Conservation (phyloP, 2,797 vertebrate species). For the Pipistrellus nathusii region DNA sequence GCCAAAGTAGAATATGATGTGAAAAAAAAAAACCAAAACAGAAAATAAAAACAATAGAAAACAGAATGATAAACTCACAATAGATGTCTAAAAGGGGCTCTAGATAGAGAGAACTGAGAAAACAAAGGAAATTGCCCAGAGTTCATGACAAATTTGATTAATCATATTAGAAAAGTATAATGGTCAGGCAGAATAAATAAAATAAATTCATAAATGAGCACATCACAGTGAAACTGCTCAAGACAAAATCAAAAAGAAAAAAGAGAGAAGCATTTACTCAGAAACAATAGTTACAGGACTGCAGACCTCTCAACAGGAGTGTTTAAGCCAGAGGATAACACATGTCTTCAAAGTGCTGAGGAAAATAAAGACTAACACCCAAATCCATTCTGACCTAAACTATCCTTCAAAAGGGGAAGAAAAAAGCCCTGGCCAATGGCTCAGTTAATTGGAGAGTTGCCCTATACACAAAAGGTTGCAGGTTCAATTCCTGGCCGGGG, state of each 20-base stretch:
- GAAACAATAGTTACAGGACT: not conserved
- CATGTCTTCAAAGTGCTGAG: not conserved
- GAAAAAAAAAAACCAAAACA: not conserved
- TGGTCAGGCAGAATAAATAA: not conserved
- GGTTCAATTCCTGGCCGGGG: not conserved
- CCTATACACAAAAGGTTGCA: not conserved
- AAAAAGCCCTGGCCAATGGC: not conserved
- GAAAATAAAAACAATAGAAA: not conserved
- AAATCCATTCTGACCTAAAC: not conserved
- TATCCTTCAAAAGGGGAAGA: not conserved
- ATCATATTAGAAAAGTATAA: constrained; percentile 25
- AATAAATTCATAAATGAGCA: constrained; percentile 3
- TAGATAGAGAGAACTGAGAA: not conserved
- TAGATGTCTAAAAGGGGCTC: not conserved
- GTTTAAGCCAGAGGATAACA: not conserved
- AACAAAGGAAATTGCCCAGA: not conserved
- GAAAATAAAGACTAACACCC: not conserved
- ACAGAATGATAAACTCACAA: not conserved
- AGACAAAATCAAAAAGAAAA: not conserved
- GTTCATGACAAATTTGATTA: not conserved
- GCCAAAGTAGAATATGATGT: not conserved
- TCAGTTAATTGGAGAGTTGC: not conserved
- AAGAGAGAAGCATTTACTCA: not conserved
- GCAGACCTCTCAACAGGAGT: not conserved
- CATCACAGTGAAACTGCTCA: not conserved